These are phyloP conservation scores for Zosterops lateralis DNA, from an alignment of 2,113 vertebrate genomes.

Conservation along the genomic window DNA sequence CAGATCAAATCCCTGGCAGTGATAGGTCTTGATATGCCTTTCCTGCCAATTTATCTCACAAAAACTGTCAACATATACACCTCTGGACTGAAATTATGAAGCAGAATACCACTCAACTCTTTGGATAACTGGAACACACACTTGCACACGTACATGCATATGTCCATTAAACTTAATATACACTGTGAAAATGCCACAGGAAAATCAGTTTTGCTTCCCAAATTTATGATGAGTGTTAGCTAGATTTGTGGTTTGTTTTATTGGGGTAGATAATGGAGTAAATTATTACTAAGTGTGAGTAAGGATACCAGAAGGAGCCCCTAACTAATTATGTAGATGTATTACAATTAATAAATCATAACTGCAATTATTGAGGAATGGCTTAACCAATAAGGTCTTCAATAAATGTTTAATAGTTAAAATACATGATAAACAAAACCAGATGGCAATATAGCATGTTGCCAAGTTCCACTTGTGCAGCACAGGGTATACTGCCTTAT, in stretches of 20 bases:
- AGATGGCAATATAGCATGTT: constrained; percentile 39
- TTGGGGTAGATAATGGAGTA: not conserved
- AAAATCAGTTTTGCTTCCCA: not conserved
- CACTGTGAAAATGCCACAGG: not conserved
- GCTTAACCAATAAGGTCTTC: constrained; percentile 54
- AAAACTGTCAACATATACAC: not conserved
- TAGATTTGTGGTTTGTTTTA: constrained; percentile 10
- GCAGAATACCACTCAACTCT: not conserved
- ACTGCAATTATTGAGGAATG: constrained; percentile 34
- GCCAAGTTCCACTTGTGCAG: constrained; percentile 10
- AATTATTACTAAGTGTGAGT: not conserved
- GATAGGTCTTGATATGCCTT: not conserved
- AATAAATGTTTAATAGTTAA: constrained; percentile 65
- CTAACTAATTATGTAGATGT: constrained; percentile 35
- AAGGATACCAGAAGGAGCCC: constrained; percentile 26
- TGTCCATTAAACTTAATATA: not conserved
- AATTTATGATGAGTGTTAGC: not conserved
- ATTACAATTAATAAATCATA: constrained; percentile 52
- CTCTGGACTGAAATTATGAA: not conserved
- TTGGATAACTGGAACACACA: not conserved
- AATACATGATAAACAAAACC: constrained; percentile 48
- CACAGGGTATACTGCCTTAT: not conserved
- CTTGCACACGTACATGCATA: not conserved
- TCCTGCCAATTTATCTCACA: not conserved
- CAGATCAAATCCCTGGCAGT: not conserved